Base-by-base conservation (phyloP, 2,797 vertebrate species). In the Moxostoma hubbsi region DNA sequence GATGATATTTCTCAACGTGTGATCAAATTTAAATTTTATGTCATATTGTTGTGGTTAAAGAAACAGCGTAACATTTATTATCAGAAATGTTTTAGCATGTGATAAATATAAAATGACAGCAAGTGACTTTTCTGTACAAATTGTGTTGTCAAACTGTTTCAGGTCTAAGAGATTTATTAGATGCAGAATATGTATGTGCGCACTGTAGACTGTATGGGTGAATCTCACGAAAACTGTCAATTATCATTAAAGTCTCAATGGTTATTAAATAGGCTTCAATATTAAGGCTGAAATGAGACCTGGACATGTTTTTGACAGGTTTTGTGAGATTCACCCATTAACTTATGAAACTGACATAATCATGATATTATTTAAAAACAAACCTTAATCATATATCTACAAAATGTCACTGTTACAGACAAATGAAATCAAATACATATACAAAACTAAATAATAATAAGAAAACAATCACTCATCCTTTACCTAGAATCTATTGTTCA, bases 401-500 rank as follows among this genome's bases (percentile, higher is more conserved):
- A 59, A 13, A 46, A n/a, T n/a, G 4, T 10, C 12, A 43, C 12
- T n/a, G 12, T 54, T 57, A 18, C 7, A 58, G n/a, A 59, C 5
- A 9, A 36, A 62, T 51, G 16, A 24, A 18, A 18, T 46, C 45
- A 53, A 55, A 36, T 49, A n/a, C 11, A 51, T 24, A 61, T 55
- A 69, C 3, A 47, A 18, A 72, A 49, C 16, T 13, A 71, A 13
- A 65, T 8, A 64, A 54, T 2, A 57, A 16, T 12, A 58, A 5
- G 7, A 51, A 51, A 9, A 7, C 1, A 53, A 15, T 18, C n/a
- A 24, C 16, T 9, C 8, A 4, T 61, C 11, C 16, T 18, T 11
- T 54, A 13, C 49, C 47, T 53, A 55, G 7, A 64, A 18, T 69
- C 49, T 64, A 78, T 6, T 49, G 50, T 51, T 70, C 36, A 58